These are phyloP conservation scores for Felis chaus DNA, from an alignment of 2,113 vertebrate genomes.

Conservation along the genomic window DNA sequence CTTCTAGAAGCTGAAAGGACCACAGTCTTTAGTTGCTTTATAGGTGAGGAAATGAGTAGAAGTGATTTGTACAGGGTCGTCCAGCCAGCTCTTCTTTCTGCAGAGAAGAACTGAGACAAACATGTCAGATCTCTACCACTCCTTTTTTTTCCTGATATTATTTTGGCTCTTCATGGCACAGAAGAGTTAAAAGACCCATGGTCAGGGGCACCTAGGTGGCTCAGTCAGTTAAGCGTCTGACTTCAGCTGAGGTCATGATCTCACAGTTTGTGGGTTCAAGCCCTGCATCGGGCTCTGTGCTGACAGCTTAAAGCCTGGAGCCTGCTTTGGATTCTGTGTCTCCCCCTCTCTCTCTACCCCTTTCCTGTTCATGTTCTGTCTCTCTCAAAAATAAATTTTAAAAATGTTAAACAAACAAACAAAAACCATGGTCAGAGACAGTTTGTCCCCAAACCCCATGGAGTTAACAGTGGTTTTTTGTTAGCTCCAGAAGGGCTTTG, in stretches of 20 bases:
- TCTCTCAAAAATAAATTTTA: no score
- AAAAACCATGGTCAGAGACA: neutral
- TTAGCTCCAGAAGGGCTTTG: neutral
- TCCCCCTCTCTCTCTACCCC: no score
- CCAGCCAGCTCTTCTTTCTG: neutral
- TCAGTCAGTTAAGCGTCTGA: no score
- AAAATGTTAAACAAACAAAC: no score
- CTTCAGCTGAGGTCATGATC: no score
- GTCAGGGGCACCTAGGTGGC: neutral
- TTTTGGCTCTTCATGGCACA: neutral
- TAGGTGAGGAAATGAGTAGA: neutral
- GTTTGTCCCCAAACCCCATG: neutral
- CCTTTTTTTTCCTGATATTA: neutral
- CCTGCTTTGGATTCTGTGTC: no score
- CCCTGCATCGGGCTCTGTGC: no score
- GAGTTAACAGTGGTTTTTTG: neutral
- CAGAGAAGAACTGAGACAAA: neutral
- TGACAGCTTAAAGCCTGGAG: no score
- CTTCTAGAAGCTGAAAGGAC: slow-evolving; percentile 26
- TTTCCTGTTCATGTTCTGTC: no score
- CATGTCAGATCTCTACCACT: neutral
- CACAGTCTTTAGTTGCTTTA: neutral
- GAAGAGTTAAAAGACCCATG: neutral
- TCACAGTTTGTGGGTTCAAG: no score
- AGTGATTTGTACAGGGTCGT: neutral